Base-by-base conservation (phyloP, 2,888 invertebrate genomes). In the Alentia gelatinosa region DNA sequence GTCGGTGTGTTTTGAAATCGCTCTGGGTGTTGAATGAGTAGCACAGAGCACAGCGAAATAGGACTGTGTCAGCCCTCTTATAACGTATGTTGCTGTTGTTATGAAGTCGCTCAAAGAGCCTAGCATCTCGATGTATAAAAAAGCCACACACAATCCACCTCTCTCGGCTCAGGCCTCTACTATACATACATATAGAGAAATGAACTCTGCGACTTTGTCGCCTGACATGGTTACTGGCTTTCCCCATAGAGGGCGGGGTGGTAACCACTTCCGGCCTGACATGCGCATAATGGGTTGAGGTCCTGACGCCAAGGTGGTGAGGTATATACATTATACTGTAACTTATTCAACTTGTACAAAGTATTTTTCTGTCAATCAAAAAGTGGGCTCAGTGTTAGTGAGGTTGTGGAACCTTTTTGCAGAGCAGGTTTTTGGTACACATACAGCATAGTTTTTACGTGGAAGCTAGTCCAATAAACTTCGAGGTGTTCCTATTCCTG, bases 351-450 rank as follows among this genome's bases (percentile, higher is more conserved):
- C 86, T 86, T 86, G 86, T 86, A 86, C 19, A 86, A 86, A 86
- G 86, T 86, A 86, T 86, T 86, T 86, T 86, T 86, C 86, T 86
- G 86, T 86, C 86, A 86, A 86, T 86, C 86, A 86, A 86, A 83
- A 86, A 35, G 68, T 86, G 86, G 86, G 86, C 86, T 86, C 86
- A 42, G 86, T 86, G 42, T 26, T 86, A 86, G 86, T 47, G 86
- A 86, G 86, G 42, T 86, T 86, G 86, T 86, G 47, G 86, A 86
- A 47, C 50, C 50, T 9, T 47, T n/a, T 42, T 33, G 50, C 86
- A 83, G 83, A 40, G n/a, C n/a, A 83, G n/a, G 1, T 1, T 40
- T 83, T 37, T 83, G 42, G 42, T 86, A 4, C 3, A 3, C 35
- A 3, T 3, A 3, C 35, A 35, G 37, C 39, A 37, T 39, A 86